A percentile compares a stretch with the other conserved stretches of the same genome.
Conservation (phyloP, 2,113 vertebrate species). For the Neodon shergylaensis region DNA sequence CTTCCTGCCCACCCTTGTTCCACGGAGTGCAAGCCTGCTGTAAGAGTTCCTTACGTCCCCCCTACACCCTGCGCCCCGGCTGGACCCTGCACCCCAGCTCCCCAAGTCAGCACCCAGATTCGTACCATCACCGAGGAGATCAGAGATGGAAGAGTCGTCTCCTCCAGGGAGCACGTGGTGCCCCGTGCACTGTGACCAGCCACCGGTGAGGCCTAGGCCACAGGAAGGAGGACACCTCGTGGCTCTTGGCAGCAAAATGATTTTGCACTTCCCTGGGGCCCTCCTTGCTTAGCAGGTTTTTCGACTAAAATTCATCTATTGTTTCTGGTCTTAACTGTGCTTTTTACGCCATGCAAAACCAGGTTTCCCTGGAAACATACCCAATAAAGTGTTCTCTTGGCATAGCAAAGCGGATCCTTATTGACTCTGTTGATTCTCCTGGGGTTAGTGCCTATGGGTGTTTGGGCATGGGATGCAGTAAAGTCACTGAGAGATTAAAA, state of each 20-base stretch:
- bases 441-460: background rate
- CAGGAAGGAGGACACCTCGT: constrained; percentile 11
- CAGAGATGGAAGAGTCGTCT: constrained; percentile 77
- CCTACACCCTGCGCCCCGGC: background rate
- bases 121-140: constrained; percentile 78
- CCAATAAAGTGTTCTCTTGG: constrained; percentile 77
- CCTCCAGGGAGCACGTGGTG: constrained; percentile 74
- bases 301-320: constrained; percentile 27
- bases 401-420: constrained; percentile 42
- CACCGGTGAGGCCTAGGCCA: background rate
- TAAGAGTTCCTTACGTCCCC: background rate
- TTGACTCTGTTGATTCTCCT: background rate
- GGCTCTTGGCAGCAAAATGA: background rate
- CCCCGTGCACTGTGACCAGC: constrained; percentile 14
- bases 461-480: background rate
- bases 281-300: constrained; percentile 59
- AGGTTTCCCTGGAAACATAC: constrained; percentile 7
- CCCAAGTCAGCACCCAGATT: constrained; percentile 73
- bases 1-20: constrained; percentile 72
- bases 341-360: constrained; percentile 16
- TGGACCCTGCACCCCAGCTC: background rate
- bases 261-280: background rate
- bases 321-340: constrained; percentile 59
- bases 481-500: background rate
- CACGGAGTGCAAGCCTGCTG: constrained; percentile 30